Conservation (phyloP, 2,888 invertebrate genomes). For the Podotricha telesiphe region DNA sequence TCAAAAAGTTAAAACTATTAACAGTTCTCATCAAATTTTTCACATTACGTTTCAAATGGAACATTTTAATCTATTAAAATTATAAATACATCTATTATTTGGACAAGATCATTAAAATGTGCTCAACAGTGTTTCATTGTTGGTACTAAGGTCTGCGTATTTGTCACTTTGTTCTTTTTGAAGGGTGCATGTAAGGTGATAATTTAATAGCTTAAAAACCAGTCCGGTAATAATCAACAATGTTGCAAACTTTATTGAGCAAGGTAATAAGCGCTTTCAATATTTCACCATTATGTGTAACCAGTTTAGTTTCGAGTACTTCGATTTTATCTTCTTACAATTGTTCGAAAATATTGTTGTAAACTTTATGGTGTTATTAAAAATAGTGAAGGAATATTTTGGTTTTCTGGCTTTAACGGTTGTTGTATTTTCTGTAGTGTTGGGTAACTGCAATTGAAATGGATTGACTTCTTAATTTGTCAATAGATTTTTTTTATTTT, state of each 20-base stretch:
- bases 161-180: slow-evolving; percentile 54
- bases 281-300: slow-evolving; percentile 47
- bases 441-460: background rate
- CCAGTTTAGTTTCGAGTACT: slow-evolving; percentile 44
- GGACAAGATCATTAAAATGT: slow-evolving; percentile 72
- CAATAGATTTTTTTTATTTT: background rate
- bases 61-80: slow-evolving; percentile 73
- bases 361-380: slow-evolving; percentile 44
- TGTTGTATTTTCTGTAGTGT: slow-evolving; percentile 4
- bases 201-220: slow-evolving; percentile 59
- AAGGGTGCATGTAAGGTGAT: slow-evolving; percentile 54
- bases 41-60: slow-evolving; percentile 51
- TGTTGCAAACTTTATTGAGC: slow-evolving; percentile 83
- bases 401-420: slow-evolving; percentile 44
- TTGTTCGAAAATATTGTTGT: slow-evolving; percentile 44
- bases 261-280: slow-evolving; percentile 73
- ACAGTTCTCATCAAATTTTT: slow-evolving; percentile 67
- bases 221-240: slow-evolving; percentile 73
- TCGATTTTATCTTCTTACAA: slow-evolving; percentile 43
- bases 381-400: slow-evolving; percentile 45
- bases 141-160: slow-evolving; percentile 68
- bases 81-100: slow-evolving; percentile 63
- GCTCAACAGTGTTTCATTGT: slow-evolving; percentile 66
- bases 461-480: background rate
- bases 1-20: slow-evolving; percentile 60